phyloP scores from a whole-genome alignment of 2,888 invertebrate species.

The Auanema freiburgensis region DNA sequence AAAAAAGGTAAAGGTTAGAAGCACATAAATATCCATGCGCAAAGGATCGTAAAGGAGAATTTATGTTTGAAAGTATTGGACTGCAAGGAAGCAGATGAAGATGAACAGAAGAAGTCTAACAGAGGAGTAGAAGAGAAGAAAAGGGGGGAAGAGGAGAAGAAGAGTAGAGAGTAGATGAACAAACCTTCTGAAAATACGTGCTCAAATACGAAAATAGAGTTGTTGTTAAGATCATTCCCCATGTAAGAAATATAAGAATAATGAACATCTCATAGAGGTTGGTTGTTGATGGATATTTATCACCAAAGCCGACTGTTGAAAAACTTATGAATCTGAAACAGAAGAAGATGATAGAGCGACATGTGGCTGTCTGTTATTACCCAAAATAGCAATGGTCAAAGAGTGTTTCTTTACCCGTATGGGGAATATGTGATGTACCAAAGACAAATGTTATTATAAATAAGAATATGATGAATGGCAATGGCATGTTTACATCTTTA shows the following conservation, averaged over 20 bases:
- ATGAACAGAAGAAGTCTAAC: too few species aligned
- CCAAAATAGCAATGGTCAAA: constrained; percentile 44
- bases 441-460: constrained; percentile 29
- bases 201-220: constrained; percentile 36
- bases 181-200: constrained; percentile 30
- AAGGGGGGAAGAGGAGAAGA: not conserved
- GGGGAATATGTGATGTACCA: constrained; percentile 31
- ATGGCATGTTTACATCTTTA: constrained; percentile 35
- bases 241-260: constrained; percentile 34
- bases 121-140: too few species aligned
- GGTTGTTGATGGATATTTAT: constrained; percentile 30
- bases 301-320: constrained; percentile 50
- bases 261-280: constrained; percentile 22
- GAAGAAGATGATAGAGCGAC: constrained; percentile 6
- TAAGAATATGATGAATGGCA: constrained; percentile 27
- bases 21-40: too few species aligned
- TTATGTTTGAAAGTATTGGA: too few species aligned
- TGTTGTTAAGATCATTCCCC: constrained; percentile 45
- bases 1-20: too few species aligned
- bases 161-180: not conserved
- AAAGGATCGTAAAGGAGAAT: too few species aligned
- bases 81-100: too few species aligned
- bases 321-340: constrained; percentile 47
- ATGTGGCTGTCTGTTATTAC: too few species aligned
- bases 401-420: constrained; percentile 27